These are phyloP conservation scores for Tetraneura akinire DNA, from an alignment of 1,140 invertebrate genomes.

Conservation along the genomic window DNA sequence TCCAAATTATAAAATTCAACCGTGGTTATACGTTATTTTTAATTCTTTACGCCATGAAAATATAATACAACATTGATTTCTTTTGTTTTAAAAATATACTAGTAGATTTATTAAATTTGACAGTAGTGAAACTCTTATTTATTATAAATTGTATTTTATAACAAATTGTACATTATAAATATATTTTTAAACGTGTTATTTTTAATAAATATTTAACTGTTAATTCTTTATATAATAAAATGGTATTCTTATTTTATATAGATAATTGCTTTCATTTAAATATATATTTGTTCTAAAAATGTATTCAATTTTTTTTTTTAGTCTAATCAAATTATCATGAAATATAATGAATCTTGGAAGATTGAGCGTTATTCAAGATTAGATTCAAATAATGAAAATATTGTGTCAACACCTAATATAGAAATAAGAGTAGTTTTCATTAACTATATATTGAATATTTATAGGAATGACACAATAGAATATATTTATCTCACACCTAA, in stretches of 20 bases:
- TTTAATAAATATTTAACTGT: no score
- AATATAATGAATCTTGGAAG: neutral
- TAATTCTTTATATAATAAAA: neutral
- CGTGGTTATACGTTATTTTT: neutral
- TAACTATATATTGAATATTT: neutral
- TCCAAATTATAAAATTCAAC: no score
- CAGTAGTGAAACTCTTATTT: no score
- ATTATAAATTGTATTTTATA: no score
- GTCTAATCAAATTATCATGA: neutral
- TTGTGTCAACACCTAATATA: neutral
- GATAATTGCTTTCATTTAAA: no score
- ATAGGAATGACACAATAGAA: neutral
- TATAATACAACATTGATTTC: no score
- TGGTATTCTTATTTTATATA: neutral
- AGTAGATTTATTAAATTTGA: no score
- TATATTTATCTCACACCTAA: neutral
- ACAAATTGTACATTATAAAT: no score
- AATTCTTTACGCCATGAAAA: conserved; percentile 9
- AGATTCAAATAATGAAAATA: neutral
- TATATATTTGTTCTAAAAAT: neutral
- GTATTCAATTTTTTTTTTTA: neutral
- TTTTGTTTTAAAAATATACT: no score
- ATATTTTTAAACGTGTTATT: no score
- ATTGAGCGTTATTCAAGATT: neutral
- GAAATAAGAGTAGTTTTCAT: neutral